A percentile compares a stretch with the other conserved stretches of the same genome.
Conservation (phyloP, 1,140 invertebrate species). For the Apis mellifera region Amel_HAv3.1 CM009939.2:7911001-7911500, state of each 20-base stretch:
- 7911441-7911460: conserved; percentile 81
- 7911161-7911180: conserved; percentile 84
- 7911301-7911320: conserved; percentile 85
- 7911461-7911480: conserved; percentile 84
- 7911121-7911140: conserved; percentile 85
- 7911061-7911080: conserved; percentile 86
- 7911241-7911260: conserved; percentile 84
- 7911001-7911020: background rate
- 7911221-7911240: conserved; percentile 86
- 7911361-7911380: conserved; percentile 85
- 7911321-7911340: conserved; percentile 83
- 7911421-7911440: conserved; percentile 83
- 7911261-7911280: conserved; percentile 84
- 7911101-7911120: conserved; percentile 83
- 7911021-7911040: conserved; percentile 14
- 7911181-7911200: conserved; percentile 81
- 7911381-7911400: conserved; percentile 85
- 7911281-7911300: conserved; percentile 83
- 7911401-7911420: conserved; percentile 84
- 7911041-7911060: conserved; percentile 80
- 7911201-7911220: conserved; percentile 83
- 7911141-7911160: conserved; percentile 86
- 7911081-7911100: conserved; percentile 86
- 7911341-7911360: conserved; percentile 84
- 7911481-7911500: conserved; percentile 96